A percentile compares a stretch with the other conserved stretches of the same genome.
phyloP scores from a whole-genome alignment of 2,888 invertebrate genomes.

The Gryllus longicercus region DNA sequence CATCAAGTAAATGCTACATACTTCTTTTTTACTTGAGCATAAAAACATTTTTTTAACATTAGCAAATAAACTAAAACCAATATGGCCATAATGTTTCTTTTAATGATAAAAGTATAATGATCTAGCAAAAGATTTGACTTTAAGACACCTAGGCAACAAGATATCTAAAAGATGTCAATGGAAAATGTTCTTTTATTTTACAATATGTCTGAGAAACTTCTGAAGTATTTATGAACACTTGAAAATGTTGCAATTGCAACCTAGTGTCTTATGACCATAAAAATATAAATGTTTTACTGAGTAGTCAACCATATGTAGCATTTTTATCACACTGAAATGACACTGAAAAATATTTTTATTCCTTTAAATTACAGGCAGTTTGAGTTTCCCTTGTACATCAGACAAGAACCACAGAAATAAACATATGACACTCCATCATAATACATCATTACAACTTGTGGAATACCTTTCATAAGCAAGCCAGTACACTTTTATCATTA shows the following conservation, averaged over 20 bases:
- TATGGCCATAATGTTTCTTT: not conserved
- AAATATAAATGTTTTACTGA: slow-evolving; percentile 4
- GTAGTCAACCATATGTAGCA: not conserved
- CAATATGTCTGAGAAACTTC: not conserved
- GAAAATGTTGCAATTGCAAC: not conserved
- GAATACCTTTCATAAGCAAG: not conserved
- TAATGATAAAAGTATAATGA: slow-evolving; percentile 5
- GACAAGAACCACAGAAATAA: not conserved
- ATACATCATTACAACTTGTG: not conserved
- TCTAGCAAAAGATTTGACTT: not conserved
- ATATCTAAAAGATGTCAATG: not conserved
- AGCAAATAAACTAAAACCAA: not conserved
- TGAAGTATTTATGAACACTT: not conserved
- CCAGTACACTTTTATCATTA: slow-evolving; percentile 10
- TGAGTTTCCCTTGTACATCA: not conserved
- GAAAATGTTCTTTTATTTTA: not conserved
- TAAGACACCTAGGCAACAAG: not conserved
- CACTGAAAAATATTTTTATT: slow-evolving; percentile 9
- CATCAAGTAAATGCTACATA: slow-evolving; percentile 27
- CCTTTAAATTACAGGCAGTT: not conserved
- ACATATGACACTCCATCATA: not conserved
- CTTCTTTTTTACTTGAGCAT: slow-evolving; percentile 24
- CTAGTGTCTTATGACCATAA: not conserved
- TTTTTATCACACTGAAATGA: slow-evolving; percentile 2
- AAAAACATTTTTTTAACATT: slow-evolving; percentile 23